A percentile compares a stretch with the other conserved stretches of the same genome.
These are phyloP conservation scores for Ceryle rudis DNA, from an alignment of 2,797 vertebrate species.

Conservation along the genomic window DNA sequence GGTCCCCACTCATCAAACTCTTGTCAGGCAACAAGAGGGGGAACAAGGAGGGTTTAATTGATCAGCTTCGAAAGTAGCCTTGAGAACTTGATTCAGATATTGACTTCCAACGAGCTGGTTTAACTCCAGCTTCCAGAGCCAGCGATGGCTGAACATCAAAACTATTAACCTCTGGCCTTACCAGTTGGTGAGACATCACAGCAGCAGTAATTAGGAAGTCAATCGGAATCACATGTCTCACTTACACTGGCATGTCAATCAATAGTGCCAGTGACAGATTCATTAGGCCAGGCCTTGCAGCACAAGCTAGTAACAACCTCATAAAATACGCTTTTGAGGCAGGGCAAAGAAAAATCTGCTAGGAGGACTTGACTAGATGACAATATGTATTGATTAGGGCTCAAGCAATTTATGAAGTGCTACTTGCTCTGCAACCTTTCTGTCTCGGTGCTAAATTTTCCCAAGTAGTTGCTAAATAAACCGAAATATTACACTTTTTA, in stretches of 20 bases:
- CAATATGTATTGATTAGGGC: conserved; percentile 83
- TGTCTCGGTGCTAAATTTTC: conserved; percentile 78
- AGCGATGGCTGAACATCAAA: conserved; percentile 83
- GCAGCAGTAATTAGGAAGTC: conserved; percentile 98
- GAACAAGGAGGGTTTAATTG: conserved; percentile 80
- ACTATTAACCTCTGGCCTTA: conserved; percentile 94
- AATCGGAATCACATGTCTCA: conserved; percentile 92
- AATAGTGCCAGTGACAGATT: conserved; percentile 89
- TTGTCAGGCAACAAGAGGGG: conserved; percentile 75
- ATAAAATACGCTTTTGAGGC: conserved; percentile 86
- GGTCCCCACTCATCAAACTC: conserved; percentile 73
- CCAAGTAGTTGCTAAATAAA: conserved; percentile 77
- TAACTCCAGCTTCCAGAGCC: conserved; percentile 79
- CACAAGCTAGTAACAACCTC: conserved; percentile 83
- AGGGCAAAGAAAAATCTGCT: conserved; percentile 77
- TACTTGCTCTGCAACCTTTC: conserved; percentile 78
- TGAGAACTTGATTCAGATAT: conserved; percentile 87
- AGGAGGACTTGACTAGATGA: conserved; percentile 79
- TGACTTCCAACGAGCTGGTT: conserved; percentile 80
- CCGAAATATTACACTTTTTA: conserved; percentile 73
- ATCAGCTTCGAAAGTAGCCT: conserved; percentile 83
- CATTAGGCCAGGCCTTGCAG: conserved; percentile 87
- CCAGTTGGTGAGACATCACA: conserved; percentile 90
- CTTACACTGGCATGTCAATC: conserved; percentile 91
- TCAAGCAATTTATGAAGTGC: conserved; percentile 83